phyloP scores from a whole-genome alignment of 2,797 vertebrate genomes.

The Furcifer pardalis region DNA sequence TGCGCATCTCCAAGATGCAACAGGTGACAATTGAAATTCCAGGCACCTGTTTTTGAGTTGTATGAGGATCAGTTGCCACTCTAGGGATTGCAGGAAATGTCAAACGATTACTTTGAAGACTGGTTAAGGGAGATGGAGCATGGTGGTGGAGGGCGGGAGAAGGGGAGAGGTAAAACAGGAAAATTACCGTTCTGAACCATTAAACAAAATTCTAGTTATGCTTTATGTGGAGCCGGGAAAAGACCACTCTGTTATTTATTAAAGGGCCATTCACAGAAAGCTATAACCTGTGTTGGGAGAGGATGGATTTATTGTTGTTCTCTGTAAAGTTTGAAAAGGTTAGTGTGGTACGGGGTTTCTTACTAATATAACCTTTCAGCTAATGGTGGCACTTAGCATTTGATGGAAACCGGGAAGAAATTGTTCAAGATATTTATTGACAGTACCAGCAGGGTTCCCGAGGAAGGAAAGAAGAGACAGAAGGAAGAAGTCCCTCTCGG shows the following conservation, averaged over 20 bases:
- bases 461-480: too few relatives aligned
- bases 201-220: conserved; percentile 76
- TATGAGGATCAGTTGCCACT: conserved; percentile 51
- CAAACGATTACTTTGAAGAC: conserved; percentile 30
- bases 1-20: too few relatives aligned
- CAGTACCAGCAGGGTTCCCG: conserved; percentile 24
- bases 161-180: conserved; percentile 28
- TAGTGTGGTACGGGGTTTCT: conserved; percentile 50
- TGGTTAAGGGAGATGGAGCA: conserved; percentile 37
- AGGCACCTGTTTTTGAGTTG: conserved; percentile 47
- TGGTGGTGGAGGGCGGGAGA: not conserved
- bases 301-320: conserved; percentile 68
- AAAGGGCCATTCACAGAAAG: conserved; percentile 51
- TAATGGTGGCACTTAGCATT: conserved; percentile 56
- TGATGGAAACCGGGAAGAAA: conserved; percentile 45
- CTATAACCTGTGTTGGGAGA: conserved; percentile 59
- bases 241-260: conserved; percentile 66
- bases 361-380: conserved; percentile 54
- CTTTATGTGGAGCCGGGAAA: conserved; percentile 73
- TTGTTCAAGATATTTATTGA: conserved; percentile 59
- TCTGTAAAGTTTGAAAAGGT: conserved; percentile 49
- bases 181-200: conserved; percentile 65
- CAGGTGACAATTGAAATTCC: conserved; percentile 18
- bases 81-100: conserved; percentile 48
- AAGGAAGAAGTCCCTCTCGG: too few relatives aligned